phyloP scores from a whole-genome alignment of 2,888 invertebrate genomes.

The Tachina lurida region DNA sequence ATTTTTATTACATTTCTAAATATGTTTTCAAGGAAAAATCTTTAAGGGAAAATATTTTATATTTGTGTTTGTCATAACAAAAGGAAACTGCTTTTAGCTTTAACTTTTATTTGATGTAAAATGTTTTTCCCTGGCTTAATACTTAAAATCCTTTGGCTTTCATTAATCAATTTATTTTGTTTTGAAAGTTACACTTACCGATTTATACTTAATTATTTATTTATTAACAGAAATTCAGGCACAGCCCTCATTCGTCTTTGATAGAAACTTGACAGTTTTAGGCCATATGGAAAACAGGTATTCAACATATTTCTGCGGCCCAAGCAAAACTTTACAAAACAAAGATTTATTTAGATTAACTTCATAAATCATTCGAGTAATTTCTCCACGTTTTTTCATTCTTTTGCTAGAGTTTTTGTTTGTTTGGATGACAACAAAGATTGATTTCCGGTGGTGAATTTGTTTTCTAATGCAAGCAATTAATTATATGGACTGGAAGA shows the following conservation, averaged over 20 bases:
- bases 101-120: no score
- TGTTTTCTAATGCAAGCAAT: slow-evolving; percentile 65
- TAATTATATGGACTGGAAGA: slow-evolving; percentile 38
- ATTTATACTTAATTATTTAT: neutral
- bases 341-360: slow-evolving; percentile 5
- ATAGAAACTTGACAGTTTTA: slow-evolving; percentile 5
- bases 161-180: neutral
- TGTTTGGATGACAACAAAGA: slow-evolving; percentile 45
- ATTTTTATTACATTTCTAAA: no score
- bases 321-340: neutral
- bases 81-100: no score
- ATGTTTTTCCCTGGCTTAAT: neutral
- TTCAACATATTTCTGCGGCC: neutral
- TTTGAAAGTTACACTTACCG: neutral
- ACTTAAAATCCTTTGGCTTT: neutral
- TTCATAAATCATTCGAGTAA: slow-evolving; percentile 14
- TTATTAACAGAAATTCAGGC: neutral
- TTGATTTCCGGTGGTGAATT: slow-evolving; percentile 63
- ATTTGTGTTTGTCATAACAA: no score
- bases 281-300: slow-evolving; percentile 19
- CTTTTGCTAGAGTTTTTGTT: neutral
- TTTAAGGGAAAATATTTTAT: no score
- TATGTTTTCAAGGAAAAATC: no score
- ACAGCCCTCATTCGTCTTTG: neutral
- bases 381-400: neutral